Percentiles rank a stretch among this genome's conserved stretches.
These are phyloP conservation scores for Drosophila nigromelanica DNA, from an alignment of 1,140 invertebrate genomes.

Conservation along the genomic window DNA sequence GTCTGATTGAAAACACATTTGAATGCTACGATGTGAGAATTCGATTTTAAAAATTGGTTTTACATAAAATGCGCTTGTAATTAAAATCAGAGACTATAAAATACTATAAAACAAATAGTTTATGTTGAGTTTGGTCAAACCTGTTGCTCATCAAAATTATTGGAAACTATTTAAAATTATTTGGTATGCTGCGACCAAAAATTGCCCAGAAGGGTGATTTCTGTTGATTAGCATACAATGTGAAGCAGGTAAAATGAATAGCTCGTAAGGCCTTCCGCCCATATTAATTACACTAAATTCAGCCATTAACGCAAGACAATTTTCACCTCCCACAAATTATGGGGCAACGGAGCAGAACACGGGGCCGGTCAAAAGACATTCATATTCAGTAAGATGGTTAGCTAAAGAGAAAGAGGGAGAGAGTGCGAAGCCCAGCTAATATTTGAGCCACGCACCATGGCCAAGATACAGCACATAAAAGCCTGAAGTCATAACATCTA, in stretches of 20 bases:
- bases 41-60: too few species aligned
- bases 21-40: too few species aligned
- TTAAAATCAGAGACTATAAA: too few species aligned
- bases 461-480: conserved; percentile 41
- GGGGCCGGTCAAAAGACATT: conserved; percentile 5
- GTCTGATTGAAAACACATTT: too few species aligned
- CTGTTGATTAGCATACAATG: conserved; percentile 67
- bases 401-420: conserved; percentile 8
- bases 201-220: conserved; percentile 1
- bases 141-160: too few species aligned
- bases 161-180: neutral
- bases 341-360: conserved; percentile 66
- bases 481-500: conserved; percentile 67
- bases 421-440: conserved; percentile 11
- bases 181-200: neutral
- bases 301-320: conserved; percentile 75
- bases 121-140: too few species aligned
- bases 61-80: too few species aligned
- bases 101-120: too few species aligned
- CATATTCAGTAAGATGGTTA: neutral
- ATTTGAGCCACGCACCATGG: conserved; percentile 25
- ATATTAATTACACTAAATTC: conserved; percentile 79
- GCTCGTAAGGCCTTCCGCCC: conserved; percentile 23
- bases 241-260: conserved; percentile 40
- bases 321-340: conserved; percentile 78